A percentile compares a stretch with the other conserved stretches of the same genome.
Evolutionary conservation across 2,113 vertebrate genomes (phyloP).

Genomic region (Gasterosteus aculeatus): DNA sequence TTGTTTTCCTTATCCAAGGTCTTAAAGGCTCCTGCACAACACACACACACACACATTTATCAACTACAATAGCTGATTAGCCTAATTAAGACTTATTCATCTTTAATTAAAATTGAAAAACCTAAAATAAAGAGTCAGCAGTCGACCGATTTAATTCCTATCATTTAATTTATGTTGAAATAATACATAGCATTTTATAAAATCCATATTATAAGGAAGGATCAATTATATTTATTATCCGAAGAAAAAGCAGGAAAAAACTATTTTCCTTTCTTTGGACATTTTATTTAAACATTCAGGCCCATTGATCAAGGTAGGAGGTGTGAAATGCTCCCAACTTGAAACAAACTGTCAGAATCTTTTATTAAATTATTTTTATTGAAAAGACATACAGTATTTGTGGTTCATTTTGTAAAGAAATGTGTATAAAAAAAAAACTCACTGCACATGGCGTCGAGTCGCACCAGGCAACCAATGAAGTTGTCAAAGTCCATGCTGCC

Average conservation of each 20-base stretch:
- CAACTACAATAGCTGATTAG: neutral
- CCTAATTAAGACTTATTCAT: neutral
- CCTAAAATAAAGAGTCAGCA: neutral
- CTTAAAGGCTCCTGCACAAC: slow-evolving; percentile 86
- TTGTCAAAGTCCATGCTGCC: slow-evolving; percentile 92
- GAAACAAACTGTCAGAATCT: neutral
- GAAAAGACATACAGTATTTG: neutral
- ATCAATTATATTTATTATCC: neutral
- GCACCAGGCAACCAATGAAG: slow-evolving; percentile 91
- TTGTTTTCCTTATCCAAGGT: slow-evolving; percentile 85
- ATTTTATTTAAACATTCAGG: neutral
- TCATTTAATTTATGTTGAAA: neutral
- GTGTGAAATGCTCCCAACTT: neutral
- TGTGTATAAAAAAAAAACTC: slow-evolving; percentile 67
- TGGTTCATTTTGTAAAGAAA: neutral
- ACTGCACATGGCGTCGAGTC: slow-evolving; percentile 94
- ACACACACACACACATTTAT: slow-evolving; percentile 25
- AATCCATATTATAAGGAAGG: neutral
- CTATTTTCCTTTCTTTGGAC: neutral
- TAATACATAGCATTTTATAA: neutral
- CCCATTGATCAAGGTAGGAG: neutral
- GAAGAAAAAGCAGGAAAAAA: neutral
- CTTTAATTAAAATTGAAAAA: neutral
- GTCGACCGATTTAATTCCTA: neutral
- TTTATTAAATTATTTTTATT: neutral